Evolutionary conservation across 2,113 vertebrate genomes (phyloP), one percentile per base, ranked within the genome.

Genomic region (Heptranchias perlo): DNA sequence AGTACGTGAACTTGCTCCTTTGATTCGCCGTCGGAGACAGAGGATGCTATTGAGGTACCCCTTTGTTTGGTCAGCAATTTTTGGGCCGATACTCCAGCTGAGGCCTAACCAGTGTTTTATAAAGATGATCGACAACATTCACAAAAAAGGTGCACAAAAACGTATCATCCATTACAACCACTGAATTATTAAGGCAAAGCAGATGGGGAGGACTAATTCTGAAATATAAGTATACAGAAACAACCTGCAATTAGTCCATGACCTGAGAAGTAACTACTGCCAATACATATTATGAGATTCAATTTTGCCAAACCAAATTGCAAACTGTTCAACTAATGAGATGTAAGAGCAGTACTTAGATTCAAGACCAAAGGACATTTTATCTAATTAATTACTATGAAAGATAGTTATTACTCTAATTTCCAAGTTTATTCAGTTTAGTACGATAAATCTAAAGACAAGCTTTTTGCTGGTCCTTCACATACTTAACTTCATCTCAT

Each of bases 351-450:
- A 62, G 31, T 39, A 39, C 4, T 93, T 93, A 62, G 54, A 61
- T 39, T 65, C 61, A 21, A 94, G 61, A 94, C 1, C 62, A 65
- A 64, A 39, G 92, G 92, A 64, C 5, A 94, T 25, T 92, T 47
- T 64, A 62, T 39, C 61, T 94, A 62, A 94, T 64, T 35, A 62
- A 16, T 65, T 94, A 6, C 7, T 64, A n/a, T 10, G 61, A 65
- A 8, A 62, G 35, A 44, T 94, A 94, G n/a, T 94, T 94, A 94
- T 93, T 39, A 39, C 21, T 94, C 39, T 94, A 35, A 44, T 94
- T 94, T 94, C n/a, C 61, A 94, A 94, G 61, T 47, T 1, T 8
- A 18, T 64, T 64, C n/a, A 16, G 92, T 65, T 94, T 62, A 94
- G 65, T 44, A 28, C 5, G 23, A 94, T 94, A 64, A 94, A 64